Conservation (phyloP, 2,113 vertebrate genomes). For the Oxyruncus cristatus region DNA sequence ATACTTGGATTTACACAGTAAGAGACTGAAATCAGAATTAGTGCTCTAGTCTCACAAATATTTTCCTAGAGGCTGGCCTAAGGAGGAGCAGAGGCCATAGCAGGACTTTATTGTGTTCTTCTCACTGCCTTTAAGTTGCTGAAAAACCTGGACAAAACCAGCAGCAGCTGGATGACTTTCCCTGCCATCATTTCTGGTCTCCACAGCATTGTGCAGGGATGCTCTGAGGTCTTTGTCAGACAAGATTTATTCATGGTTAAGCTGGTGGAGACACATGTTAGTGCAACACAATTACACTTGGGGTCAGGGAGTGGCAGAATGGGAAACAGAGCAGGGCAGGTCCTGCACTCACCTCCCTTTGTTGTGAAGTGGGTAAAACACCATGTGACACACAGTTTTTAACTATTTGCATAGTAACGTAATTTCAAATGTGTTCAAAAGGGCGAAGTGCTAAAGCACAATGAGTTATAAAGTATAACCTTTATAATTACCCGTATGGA, state of each 20-base stretch:
- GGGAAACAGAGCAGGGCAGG: background rate
- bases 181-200: accelerated
- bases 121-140: background rate
- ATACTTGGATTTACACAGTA: background rate
- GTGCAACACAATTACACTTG: background rate
- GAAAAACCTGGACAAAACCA: background rate
- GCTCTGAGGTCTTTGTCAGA: background rate
- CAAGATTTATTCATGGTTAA: accelerated
- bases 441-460: background rate
- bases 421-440: background rate
- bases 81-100: background rate
- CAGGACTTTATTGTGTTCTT: background rate
- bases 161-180: background rate
- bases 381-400: accelerated
- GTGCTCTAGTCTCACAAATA: background rate
- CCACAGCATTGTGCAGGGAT: accelerated
- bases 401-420: background rate
- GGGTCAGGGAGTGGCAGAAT: background rate
- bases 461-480: background rate
- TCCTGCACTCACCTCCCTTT: background rate
- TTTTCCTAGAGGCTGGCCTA: background rate
- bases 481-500: background rate
- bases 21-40: background rate
- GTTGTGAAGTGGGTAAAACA: background rate
- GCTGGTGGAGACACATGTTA: accelerated